A percentile compares a stretch with the other conserved stretches of the same genome.
These are phyloP conservation scores for Battus philenor DNA, from an alignment of 1,140 invertebrate genomes.

Conservation along the genomic window DNA sequence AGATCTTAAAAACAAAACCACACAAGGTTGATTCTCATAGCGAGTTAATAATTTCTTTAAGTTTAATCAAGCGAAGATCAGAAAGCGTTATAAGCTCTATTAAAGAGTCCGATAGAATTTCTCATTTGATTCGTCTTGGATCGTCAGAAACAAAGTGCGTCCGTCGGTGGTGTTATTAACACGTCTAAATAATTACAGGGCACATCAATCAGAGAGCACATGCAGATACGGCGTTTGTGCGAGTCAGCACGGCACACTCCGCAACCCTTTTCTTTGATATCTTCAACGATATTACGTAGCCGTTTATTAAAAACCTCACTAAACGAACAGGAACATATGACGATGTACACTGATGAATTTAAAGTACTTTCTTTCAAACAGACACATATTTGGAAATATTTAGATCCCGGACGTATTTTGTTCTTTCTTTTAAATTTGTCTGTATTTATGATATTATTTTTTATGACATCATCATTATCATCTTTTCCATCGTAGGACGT, in stretches of 20 bases:
- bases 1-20: constrained; percentile 38
- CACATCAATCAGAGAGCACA: constrained; percentile 75
- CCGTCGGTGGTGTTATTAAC: constrained; percentile 75
- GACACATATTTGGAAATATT: too few species aligned
- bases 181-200: constrained; percentile 77
- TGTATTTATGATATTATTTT: too few species aligned
- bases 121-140: constrained; percentile 74
- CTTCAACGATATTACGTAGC: constrained; percentile 68
- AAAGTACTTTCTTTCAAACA: too few species aligned
- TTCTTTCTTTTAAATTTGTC: too few species aligned
- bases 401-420: too few species aligned
- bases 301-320: constrained; percentile 56
- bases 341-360: constrained; percentile 9
- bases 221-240: constrained; percentile 73
- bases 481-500: too few species aligned
- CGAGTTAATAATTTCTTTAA: constrained; percentile 55
- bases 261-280: constrained; percentile 73
- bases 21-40: constrained; percentile 25
- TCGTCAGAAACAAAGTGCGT: constrained; percentile 72
- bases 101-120: constrained; percentile 71
- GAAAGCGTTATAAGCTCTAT: constrained; percentile 69
- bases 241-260: constrained; percentile 67
- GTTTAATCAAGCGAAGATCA: constrained; percentile 72
- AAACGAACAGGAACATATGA: constrained; percentile 22
- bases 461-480: too few species aligned